A percentile compares a stretch with the other conserved stretches of the same genome.
phyloP scores from a whole-genome alignment of 2,797 vertebrate species.

The Sebastes taczanowskii region DNA sequence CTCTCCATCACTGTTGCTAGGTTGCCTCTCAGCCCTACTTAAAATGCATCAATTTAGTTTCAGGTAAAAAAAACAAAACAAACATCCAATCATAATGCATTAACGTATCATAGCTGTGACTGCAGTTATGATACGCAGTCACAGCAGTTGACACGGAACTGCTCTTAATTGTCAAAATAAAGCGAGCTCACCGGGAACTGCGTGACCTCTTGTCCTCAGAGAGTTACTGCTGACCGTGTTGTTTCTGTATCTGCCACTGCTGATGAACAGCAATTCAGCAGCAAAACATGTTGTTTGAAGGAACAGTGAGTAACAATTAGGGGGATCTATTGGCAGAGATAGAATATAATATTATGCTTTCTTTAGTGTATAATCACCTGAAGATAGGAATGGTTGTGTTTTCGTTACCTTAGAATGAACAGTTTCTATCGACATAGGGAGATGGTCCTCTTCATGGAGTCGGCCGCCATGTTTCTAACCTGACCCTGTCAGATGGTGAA shows the following conservation, averaged over 20 bases:
- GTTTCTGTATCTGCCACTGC: slow-evolving; percentile 1
- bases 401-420: too few species aligned
- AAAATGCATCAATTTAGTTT: slow-evolving; percentile 10
- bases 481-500: too few species aligned
- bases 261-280: slow-evolving; percentile 1
- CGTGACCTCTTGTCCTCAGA: slow-evolving; percentile 11
- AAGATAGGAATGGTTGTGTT: too few species aligned
- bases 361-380: too few species aligned
- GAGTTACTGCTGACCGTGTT: slow-evolving; percentile 19
- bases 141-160: not conserved
- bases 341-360: too few species aligned
- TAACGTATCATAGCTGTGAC: not conserved
- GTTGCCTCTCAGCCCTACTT: not conserved
- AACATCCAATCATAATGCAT: not conserved
- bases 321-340: too few species aligned
- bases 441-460: too few species aligned
- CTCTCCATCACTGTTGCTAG: slow-evolving; percentile 14
- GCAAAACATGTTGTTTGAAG: not conserved
- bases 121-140: too few species aligned
- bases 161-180: not conserved
- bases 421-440: too few species aligned
- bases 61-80: not conserved
- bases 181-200: not conserved
- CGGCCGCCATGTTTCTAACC: too few species aligned
- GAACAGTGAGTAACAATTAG: too few species aligned